A percentile compares a stretch with the other conserved stretches of the same genome.
Evolutionary conservation across 2,797 vertebrate species (phyloP).

Genomic region (Karalla daura): DNA sequence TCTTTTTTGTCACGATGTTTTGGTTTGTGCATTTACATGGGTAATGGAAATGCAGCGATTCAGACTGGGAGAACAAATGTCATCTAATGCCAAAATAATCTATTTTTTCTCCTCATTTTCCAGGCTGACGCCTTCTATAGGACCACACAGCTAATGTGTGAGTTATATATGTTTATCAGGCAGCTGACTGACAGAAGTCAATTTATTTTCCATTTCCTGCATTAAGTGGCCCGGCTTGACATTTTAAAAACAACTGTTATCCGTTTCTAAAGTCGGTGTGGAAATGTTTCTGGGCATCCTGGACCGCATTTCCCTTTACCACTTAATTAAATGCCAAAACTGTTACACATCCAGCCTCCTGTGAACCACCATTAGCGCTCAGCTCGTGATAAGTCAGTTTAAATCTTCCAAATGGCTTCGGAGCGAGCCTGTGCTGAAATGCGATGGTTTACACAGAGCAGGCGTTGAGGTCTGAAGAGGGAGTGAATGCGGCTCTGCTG

Average conservation of each 20-base stretch:
- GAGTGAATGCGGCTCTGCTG: conserved; percentile 45
- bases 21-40: too few relatives aligned
- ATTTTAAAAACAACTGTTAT: conserved; percentile 37
- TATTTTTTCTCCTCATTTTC: background rate
- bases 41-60: too few relatives aligned
- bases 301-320: background rate
- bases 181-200: conserved; percentile 18
- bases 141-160: background rate
- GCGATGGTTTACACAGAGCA: conserved; percentile 28
- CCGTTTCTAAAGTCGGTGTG: background rate
- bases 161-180: conserved; percentile 16
- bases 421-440: conserved; percentile 17
- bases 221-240: conserved; percentile 13
- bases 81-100: background rate
- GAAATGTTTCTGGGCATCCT: conserved; percentile 9
- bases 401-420: conserved; percentile 38
- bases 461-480: conserved; percentile 35
- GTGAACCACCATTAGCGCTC: conserved; percentile 21
- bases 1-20: too few relatives aligned
- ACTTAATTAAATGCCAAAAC: conserved; percentile 34
- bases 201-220: conserved; percentile 25
- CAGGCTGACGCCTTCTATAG: background rate
- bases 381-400: conserved; percentile 36
- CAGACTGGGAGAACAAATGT: conserved; percentile 8
- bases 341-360: conserved; percentile 14